Evolutionary conservation across 2,888 invertebrate genomes (phyloP).

Genomic region (Omphaloscelis lunosa): DNA sequence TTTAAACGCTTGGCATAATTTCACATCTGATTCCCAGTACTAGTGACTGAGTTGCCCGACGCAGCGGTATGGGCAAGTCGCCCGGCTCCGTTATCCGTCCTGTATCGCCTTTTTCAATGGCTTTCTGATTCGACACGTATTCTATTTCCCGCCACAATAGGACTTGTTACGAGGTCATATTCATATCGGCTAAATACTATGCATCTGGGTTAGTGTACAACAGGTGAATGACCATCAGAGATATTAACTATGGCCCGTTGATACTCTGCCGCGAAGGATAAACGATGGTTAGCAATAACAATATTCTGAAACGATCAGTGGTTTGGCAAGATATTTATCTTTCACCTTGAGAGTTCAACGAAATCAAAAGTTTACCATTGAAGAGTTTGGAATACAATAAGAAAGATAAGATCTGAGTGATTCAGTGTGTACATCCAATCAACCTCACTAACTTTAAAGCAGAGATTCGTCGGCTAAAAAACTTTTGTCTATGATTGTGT

Average conservation of each 20-base stretch:
- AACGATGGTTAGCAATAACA: constrained; percentile 56
- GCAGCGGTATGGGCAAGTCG: constrained; percentile 68
- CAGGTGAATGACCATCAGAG: constrained; percentile 79
- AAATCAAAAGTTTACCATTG: constrained; percentile 55
- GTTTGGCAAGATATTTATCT: constrained; percentile 51
- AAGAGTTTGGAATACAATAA: constrained; percentile 54
- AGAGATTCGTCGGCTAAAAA: constrained; percentile 1
- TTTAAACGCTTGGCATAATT: constrained; percentile 52
- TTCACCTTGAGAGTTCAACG: constrained; percentile 58
- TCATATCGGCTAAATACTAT: constrained; percentile 81
- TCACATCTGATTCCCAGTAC: constrained; percentile 72
- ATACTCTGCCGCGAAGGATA: constrained; percentile 54
- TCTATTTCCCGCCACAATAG: constrained; percentile 84
- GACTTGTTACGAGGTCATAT: constrained; percentile 85
- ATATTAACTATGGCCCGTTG: constrained; percentile 53
- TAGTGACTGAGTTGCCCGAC: constrained; percentile 74
- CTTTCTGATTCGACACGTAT: constrained; percentile 89
- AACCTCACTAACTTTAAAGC: neutral
- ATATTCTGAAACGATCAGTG: constrained; percentile 52
- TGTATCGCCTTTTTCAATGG: constrained; percentile 87
- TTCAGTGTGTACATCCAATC: constrained; percentile 20
- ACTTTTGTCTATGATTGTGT: constrained; percentile 9
- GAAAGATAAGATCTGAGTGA: constrained; percentile 36
- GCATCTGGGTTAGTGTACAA: constrained; percentile 85
- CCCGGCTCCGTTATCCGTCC: constrained; percentile 84